Conservation (phyloP, 2,888 invertebrate species). For the Pollenia angustigena region DNA sequence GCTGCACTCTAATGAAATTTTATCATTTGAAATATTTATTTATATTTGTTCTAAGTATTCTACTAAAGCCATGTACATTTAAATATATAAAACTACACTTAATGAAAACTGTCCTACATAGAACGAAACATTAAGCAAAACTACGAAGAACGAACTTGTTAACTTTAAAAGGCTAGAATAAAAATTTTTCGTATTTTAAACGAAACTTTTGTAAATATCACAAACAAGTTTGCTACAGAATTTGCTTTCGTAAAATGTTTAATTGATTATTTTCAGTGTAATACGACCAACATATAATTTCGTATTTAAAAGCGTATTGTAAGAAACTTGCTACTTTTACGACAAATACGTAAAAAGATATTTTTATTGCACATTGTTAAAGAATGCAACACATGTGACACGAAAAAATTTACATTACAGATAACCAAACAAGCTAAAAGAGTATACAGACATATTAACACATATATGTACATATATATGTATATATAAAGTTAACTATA, state of each 20-base stretch:
- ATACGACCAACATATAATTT: not conserved
- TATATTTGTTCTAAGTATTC: not conserved
- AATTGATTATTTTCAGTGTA: not conserved
- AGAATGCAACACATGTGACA: conserved; percentile 12
- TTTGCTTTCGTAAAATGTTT: too few species aligned
- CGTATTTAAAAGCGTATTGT: not conserved
- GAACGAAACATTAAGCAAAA: too few species aligned
- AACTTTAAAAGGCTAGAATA: too few species aligned
- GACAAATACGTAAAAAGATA: not conserved
- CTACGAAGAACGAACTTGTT: too few species aligned
- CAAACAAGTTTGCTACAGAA: too few species aligned
- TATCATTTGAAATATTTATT: not conserved
- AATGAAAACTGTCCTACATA: too few species aligned
- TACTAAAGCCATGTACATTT: too few species aligned
- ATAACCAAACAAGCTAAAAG: not conserved
- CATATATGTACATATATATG: too few species aligned
- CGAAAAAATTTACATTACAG: not conserved
- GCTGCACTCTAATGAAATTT: not conserved
- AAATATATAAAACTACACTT: too few species aligned
- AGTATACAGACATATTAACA: not conserved
- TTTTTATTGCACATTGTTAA: conserved; percentile 22
- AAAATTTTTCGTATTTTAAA: too few species aligned
- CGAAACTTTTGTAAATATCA: too few species aligned
- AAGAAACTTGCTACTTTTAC: not conserved
- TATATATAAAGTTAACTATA: too few species aligned